Evolutionary conservation across 2,888 invertebrate species (phyloP).

Genomic region (Amblyjoppa proteus): DNA sequence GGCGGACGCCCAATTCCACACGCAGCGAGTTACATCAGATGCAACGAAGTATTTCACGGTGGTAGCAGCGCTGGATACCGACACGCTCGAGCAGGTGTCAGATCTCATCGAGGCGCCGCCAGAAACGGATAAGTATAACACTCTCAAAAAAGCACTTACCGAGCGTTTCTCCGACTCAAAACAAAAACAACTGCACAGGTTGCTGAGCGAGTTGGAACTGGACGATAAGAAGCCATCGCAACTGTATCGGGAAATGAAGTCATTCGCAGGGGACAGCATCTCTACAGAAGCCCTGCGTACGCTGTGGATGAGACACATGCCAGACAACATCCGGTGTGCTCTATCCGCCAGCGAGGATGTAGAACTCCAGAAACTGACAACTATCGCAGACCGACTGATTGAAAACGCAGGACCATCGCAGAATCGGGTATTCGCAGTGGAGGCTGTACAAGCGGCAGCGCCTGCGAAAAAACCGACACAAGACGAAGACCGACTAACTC

Average conservation of each 20-base stretch:
- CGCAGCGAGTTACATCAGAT: slow-evolving; percentile 53
- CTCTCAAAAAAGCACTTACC: slow-evolving; percentile 61
- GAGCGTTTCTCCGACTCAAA: slow-evolving; percentile 64
- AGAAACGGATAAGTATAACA: slow-evolving; percentile 60
- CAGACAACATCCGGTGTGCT: not conserved
- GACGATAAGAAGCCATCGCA: slow-evolving; percentile 70
- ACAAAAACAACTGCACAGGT: slow-evolving; percentile 54
- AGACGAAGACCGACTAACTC: not conserved
- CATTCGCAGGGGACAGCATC: slow-evolving; percentile 58
- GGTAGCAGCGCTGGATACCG: slow-evolving; percentile 58
- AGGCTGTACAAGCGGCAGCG: not conserved
- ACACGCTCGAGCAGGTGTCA: slow-evolving; percentile 60
- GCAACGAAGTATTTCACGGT: slow-evolving; percentile 59
- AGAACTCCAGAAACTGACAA: not conserved
- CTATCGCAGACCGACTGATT: not conserved
- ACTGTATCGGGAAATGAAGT: slow-evolving; percentile 66
- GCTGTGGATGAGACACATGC: slow-evolving; percentile 60
- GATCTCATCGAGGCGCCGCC: slow-evolving; percentile 66
- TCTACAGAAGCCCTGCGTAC: slow-evolving; percentile 63
- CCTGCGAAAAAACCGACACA: not conserved
- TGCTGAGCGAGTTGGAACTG: slow-evolving; percentile 65
- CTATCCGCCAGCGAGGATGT: slow-evolving; percentile 16
- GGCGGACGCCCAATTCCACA: slow-evolving; percentile 67
- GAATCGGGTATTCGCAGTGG: slow-evolving; percentile 1
- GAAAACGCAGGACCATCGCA: slow-evolving; percentile 41